A percentile compares a stretch with the other conserved stretches of the same genome.
These are phyloP conservation scores for Gorsachius magnificus DNA, from an alignment of 2,797 vertebrate species.

Conservation along the genomic window DNA sequence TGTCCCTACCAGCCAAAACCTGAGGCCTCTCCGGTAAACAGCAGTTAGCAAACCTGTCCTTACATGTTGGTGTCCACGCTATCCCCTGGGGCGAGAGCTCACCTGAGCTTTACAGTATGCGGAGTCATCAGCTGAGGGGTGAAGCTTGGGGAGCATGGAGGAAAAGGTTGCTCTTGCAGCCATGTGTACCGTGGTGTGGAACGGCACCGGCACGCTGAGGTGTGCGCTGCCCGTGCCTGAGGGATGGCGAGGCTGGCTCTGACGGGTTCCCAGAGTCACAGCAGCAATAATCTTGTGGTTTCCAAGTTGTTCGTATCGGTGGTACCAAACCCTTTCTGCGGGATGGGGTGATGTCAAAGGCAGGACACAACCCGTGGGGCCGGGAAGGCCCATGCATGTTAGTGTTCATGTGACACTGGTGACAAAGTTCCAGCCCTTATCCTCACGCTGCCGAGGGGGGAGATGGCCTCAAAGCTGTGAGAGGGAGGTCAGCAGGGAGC, in stretches of 20 bases:
- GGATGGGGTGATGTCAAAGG: not conserved
- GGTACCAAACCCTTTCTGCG: not conserved
- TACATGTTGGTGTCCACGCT: not conserved
- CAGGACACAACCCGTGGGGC: accelerated
- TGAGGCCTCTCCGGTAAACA: slow-evolving; percentile 20
- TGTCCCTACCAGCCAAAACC: not conserved
- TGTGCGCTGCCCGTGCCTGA: not conserved
- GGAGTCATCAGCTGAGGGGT: not conserved
- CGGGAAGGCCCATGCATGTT: not conserved
- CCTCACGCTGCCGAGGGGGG: accelerated
- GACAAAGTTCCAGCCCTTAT: not conserved
- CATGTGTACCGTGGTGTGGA: accelerated
- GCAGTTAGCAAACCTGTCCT: slow-evolving; percentile 5
- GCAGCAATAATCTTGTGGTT: not conserved
- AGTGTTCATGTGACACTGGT: accelerated
- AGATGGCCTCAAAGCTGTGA: not conserved
- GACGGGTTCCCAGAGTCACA: not conserved
- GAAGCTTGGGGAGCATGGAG: not conserved
- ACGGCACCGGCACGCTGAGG: not conserved
- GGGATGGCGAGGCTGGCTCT: not conserved
- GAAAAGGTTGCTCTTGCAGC: not conserved
- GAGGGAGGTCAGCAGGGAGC: not conserved
- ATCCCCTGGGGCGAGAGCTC: not conserved
- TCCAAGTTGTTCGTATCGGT: accelerated
- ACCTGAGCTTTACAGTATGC: not conserved